phyloP scores from a whole-genome alignment of 92 coral and sea anemone species.

The Porites rus region DNA sequence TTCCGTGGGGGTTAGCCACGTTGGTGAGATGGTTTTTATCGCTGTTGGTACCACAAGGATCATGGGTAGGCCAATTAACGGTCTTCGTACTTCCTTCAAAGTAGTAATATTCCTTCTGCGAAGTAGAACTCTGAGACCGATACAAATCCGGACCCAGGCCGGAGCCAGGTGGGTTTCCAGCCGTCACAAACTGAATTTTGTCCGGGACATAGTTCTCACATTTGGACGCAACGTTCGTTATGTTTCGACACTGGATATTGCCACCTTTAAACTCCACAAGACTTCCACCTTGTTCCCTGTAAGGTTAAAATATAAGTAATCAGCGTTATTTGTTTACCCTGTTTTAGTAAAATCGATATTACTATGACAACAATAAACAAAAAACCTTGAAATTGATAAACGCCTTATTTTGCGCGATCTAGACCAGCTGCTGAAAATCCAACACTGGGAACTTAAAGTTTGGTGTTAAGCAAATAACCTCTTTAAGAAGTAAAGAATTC shows the following conservation, averaged over 20 bases:
- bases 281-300: slow-evolving; percentile 51
- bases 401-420: too few relatives aligned
- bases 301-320: neutral
- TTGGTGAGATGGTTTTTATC: slow-evolving; percentile 45
- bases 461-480: too few relatives aligned
- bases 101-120: slow-evolving; percentile 64
- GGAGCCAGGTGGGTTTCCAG: slow-evolving; percentile 45
- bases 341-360: too few relatives aligned
- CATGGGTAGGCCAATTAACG: slow-evolving; percentile 75
- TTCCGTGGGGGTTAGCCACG: slow-evolving; percentile 62
- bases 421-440: too few relatives aligned
- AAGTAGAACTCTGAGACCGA: slow-evolving; percentile 38
- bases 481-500: too few relatives aligned
- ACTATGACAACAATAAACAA: too few relatives aligned
- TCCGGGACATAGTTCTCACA: slow-evolving; percentile 67
- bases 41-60: slow-evolving; percentile 68
- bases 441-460: too few relatives aligned
- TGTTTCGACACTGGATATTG: slow-evolving; percentile 18
- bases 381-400: too few relatives aligned
- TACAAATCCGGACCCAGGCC: slow-evolving; percentile 57
- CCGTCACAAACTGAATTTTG: slow-evolving; percentile 30
- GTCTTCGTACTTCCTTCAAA: slow-evolving; percentile 66
- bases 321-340: neutral
- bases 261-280: slow-evolving; percentile 40
- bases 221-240: slow-evolving; percentile 39